These are phyloP conservation scores for Steatornis caripensis DNA, from an alignment of 2,113 vertebrate genomes.

Conservation along the genomic window DNA sequence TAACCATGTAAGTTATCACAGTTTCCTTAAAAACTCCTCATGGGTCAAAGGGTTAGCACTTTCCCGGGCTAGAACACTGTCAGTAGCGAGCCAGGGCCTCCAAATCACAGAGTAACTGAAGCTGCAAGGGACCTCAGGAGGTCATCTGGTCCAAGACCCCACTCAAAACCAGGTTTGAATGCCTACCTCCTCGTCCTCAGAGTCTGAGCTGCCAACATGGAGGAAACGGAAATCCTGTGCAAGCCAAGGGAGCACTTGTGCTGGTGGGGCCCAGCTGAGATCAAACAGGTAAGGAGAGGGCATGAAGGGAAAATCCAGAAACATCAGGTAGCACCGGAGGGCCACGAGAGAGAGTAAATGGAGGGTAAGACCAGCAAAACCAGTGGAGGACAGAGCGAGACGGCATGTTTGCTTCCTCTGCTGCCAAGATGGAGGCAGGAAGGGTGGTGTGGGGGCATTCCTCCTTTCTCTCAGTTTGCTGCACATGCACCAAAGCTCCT, in stretches of 20 bases:
- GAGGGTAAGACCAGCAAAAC: neutral
- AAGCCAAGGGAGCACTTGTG: neutral
- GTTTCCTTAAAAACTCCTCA: neutral
- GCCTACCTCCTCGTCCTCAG: neutral
- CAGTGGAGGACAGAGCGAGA: neutral
- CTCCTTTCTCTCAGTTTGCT: neutral
- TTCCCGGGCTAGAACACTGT: neutral
- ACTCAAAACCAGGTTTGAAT: neutral
- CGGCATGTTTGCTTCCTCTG: neutral
- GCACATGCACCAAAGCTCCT: neutral
- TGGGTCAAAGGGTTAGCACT: neutral
- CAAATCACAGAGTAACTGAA: neutral
- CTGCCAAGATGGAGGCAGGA: neutral
- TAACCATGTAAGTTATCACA: neutral
- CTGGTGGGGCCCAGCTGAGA: neutral
- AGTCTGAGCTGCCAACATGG: rapidly evolving
- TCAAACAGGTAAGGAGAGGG: neutral
- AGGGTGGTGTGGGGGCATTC: neutral
- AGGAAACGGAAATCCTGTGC: neutral
- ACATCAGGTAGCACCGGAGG: neutral
- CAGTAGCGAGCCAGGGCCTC: neutral
- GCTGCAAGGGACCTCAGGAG: neutral
- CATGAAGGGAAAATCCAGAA: neutral
- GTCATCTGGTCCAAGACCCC: neutral
- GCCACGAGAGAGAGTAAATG: neutral